Evolutionary conservation across 2,888 invertebrate genomes (phyloP).

Genomic region (Tenthredo amoena): DNA sequence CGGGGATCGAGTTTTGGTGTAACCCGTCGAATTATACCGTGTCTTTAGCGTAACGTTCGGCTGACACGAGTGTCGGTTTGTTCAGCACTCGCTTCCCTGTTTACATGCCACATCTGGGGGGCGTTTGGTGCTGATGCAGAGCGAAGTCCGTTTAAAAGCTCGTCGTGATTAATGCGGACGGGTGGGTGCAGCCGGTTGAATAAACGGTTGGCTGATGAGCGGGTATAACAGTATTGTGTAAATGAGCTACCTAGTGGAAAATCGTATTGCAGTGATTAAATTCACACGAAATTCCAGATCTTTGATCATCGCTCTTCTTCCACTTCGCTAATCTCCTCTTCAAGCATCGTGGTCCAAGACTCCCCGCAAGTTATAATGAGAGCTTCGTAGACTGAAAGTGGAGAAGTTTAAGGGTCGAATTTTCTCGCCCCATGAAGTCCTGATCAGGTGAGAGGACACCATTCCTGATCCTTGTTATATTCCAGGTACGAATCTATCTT

Average conservation of each 20-base stretch:
- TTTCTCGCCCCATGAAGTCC: background rate
- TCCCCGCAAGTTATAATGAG: background rate
- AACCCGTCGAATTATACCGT: background rate
- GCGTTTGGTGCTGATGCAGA: background rate
- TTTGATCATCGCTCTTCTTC: background rate
- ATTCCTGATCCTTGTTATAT: too few species aligned
- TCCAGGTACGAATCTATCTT: conserved; percentile 51
- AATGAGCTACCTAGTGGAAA: background rate
- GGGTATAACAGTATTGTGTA: conserved; percentile 19
- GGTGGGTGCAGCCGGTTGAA: conserved; percentile 44
- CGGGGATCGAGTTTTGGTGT: background rate
- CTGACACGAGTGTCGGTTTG: conserved; percentile 28
- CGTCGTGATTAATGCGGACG: conserved; percentile 53
- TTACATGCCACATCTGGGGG: conserved; percentile 24
- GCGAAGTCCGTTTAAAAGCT: conserved; percentile 41
- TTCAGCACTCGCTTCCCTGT: conserved; percentile 46
- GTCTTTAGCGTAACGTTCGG: background rate
- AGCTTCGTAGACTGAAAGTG: background rate
- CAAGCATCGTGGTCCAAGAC: background rate
- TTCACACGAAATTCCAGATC: background rate
- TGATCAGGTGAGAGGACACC: background rate
- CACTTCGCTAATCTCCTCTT: background rate
- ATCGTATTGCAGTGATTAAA: background rate
- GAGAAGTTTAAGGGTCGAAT: background rate
- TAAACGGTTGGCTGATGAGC: conserved; percentile 42